phyloP scores from a whole-genome alignment of 2,888 invertebrate genomes.

The Clivina fossor region DNA sequence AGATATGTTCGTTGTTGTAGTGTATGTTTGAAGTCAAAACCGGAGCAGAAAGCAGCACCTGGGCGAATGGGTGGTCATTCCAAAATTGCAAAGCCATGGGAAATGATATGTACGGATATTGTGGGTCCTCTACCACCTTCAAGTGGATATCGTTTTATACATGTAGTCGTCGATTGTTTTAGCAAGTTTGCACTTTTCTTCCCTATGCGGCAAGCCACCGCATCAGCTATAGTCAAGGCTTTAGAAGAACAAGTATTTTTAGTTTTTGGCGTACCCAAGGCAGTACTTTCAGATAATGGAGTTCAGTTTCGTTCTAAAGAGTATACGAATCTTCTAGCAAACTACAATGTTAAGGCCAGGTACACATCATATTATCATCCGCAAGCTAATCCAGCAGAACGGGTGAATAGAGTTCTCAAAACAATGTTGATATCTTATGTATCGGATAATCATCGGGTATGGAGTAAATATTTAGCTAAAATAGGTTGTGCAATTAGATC shows the following conservation, averaged over 20 bases:
- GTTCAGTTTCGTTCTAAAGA: constrained; percentile 33
- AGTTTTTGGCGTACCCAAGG: constrained; percentile 32
- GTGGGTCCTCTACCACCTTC: neutral
- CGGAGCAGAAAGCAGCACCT: neutral
- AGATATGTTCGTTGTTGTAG: neutral
- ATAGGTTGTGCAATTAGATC: neutral
- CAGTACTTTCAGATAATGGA: constrained; percentile 35
- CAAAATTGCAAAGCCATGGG: too few relatives aligned
- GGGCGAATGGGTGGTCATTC: neutral
- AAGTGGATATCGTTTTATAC: neutral
- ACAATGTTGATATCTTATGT: constrained; percentile 7
- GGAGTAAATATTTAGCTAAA: neutral
- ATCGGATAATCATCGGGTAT: neutral
- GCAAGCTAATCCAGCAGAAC: constrained; percentile 34
- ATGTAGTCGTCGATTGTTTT: constrained; percentile 32
- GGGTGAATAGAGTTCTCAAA: constrained; percentile 34
- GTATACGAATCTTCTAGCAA: constrained; percentile 13
- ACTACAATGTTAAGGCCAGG: constrained; percentile 22
- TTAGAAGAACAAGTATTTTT: constrained; percentile 36
- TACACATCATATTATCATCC: constrained; percentile 35
- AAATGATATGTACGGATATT: constrained; percentile 1
- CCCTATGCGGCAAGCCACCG: constrained; percentile 33
- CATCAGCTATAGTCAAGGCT: constrained; percentile 14
- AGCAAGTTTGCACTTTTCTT: constrained; percentile 37
- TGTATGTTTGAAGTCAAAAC: neutral